Conservation (phyloP, 64 coral and sea anemone genomes). For the Actinia equina region DNA sequence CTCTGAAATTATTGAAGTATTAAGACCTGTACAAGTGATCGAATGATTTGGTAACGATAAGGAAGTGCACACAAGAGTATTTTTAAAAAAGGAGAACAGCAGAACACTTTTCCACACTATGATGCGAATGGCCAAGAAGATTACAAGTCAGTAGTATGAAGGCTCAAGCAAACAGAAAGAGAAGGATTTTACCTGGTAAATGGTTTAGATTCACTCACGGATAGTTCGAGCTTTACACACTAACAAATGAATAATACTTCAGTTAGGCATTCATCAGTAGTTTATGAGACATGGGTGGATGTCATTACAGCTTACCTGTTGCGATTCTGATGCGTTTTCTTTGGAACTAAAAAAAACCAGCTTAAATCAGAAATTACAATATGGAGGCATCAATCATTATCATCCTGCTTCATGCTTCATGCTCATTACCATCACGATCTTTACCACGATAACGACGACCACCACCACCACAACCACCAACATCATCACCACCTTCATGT, state of each 20-base stretch:
- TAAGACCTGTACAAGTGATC: too few relatives aligned
- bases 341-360: not conserved
- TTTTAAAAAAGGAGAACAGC: too few relatives aligned
- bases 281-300: not conserved
- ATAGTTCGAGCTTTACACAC: conserved; percentile 74
- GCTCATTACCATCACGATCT: not conserved
- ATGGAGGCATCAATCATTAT: not conserved
- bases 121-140: not conserved
- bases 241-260: not conserved
- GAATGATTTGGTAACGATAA: too few relatives aligned
- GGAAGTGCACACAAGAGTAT: too few relatives aligned
- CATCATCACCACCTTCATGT: too few relatives aligned
- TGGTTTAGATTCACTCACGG: conserved; percentile 83
- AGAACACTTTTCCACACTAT: not conserved
- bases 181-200: conserved; percentile 63
- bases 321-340: conserved; percentile 42
- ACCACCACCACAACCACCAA: not conserved
- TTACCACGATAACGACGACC: not conserved
- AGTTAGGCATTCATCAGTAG: not conserved
- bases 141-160: too few relatives aligned
- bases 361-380: not conserved
- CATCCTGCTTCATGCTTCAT: not conserved
- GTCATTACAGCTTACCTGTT: conserved; percentile 17
- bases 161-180: not conserved
- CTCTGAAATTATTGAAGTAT: too few relatives aligned